Percentiles rank a stretch among this genome's conserved stretches.
phyloP scores from a whole-genome alignment of 2,113 vertebrate species.

The Apus apus region DNA sequence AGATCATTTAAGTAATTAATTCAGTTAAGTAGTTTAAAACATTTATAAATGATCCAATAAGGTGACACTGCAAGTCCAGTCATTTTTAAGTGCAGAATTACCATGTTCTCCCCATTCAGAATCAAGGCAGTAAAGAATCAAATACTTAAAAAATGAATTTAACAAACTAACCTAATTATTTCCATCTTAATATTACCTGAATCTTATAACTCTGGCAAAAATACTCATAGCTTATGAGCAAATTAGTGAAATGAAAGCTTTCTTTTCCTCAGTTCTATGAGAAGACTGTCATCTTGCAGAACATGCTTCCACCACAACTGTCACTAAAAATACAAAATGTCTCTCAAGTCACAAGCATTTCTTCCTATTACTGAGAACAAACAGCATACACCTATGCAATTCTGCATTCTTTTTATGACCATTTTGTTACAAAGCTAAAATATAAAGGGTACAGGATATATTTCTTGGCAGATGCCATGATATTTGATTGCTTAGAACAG shows the following conservation, averaged over 20 bases:
- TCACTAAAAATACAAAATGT: not conserved
- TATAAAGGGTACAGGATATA: not conserved
- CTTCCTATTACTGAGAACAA: not conserved
- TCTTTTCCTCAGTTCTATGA: not conserved
- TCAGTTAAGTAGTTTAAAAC: not conserved
- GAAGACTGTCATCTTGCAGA: not conserved
- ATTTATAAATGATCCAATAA: not conserved
- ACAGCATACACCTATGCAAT: not conserved
- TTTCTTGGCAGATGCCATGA: not conserved
- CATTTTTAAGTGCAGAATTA: not conserved
- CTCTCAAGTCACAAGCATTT: conserved; percentile 9
- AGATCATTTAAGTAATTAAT: not conserved
- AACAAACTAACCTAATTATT: not conserved
- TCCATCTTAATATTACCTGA: not conserved
- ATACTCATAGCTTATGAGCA: not conserved
- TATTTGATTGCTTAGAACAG: not conserved
- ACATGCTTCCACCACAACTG: not conserved
- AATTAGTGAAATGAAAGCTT: not conserved
- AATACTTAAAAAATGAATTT: not conserved
- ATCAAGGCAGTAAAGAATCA: not conserved
- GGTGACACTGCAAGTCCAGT: not conserved
- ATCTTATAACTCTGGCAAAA: not conserved
- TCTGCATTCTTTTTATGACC: not conserved
- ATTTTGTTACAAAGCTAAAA: not conserved
- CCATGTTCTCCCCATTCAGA: not conserved